Base-by-base conservation (phyloP, 2,797 vertebrate genomes). In the Zenarchopterus dispar region DNA sequence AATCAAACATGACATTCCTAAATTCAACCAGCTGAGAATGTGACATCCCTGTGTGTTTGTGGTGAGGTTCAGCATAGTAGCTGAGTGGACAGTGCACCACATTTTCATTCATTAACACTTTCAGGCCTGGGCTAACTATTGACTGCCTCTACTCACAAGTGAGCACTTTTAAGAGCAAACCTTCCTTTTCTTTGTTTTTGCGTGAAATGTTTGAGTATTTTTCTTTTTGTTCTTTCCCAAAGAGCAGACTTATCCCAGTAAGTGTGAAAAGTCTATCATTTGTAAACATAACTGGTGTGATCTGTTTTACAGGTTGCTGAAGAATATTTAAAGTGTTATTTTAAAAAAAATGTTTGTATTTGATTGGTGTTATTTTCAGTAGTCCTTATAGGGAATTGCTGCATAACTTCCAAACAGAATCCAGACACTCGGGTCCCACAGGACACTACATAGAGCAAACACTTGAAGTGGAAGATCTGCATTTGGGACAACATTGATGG, bases 81-180 rank as follows among this genome's bases (percentile, higher is more conserved):
- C 4, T 21, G 15, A 23, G 56, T 67, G 18, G 62, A 52, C 18
- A 23, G 22, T 39, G 43, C 17, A 62, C 21, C 41, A 21, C 18
- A 46, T 17, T 31, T 48, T 70, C 47, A 21, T 61, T 68, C 28
- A 42, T 23, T 48, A 57, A 16, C 54, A 63, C 21, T 51, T 41
- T 73, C 65, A 58, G 2, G 83, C 11, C 15, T 23, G 7, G 74
- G 45, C 48, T 46, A 61, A 70, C 26, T 15, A 46, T 28, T 22
- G 31, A 22, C 18, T 11, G 21, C 42, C 6, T 48, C 19, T 18
- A 45, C 60, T 75, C 60, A 69, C 24, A 42, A 41, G 50, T 5
- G 15, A 49, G 65, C 65, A 79, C 75, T 72, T 84, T 74, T 52
- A 5, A 52, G 1, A 69, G 50, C 19, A 62, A 60, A 68, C 67